phyloP scores from a whole-genome alignment of 2,888 invertebrate genomes.

The Athrips mouffetella region DNA sequence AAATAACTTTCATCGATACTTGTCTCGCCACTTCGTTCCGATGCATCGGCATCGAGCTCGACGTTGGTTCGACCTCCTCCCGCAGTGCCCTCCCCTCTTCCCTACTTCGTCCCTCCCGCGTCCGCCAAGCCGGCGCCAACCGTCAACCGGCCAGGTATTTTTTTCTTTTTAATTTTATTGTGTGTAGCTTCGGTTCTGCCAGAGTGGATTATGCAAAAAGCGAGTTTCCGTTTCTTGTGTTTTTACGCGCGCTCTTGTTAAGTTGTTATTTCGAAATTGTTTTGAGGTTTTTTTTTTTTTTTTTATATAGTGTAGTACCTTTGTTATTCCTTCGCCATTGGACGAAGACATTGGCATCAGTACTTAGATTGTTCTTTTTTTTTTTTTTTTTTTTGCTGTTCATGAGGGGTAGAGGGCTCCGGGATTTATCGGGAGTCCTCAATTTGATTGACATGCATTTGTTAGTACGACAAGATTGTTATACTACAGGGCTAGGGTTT shows the following conservation, averaged over 20 bases:
- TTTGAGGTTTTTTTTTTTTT: not conserved
- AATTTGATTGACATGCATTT: no score
- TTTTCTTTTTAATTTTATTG: conserved; percentile 32
- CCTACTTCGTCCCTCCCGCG: conserved; percentile 19
- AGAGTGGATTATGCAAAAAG: conserved; percentile 22
- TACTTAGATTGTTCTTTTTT: no score
- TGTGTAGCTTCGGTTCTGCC: conserved; percentile 15
- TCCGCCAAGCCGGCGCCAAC: conserved; percentile 63
- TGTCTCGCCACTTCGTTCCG: conserved; percentile 18
- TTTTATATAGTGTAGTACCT: no score
- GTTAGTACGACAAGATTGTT: no score
- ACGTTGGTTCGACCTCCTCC: conserved; percentile 60
- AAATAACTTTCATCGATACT: conserved; percentile 11
- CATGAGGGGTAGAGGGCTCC: no score
- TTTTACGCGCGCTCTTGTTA: not conserved
- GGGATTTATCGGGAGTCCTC: no score
- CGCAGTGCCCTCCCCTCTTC: conserved; percentile 33
- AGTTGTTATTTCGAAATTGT: not conserved
- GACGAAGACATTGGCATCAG: no score
- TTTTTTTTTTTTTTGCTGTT: no score
- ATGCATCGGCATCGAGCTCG: no score
- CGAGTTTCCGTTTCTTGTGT: conserved; percentile 3
- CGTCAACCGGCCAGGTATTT: conserved; percentile 51
- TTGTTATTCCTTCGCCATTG: no score
- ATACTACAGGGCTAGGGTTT: no score